Evolutionary conservation across 2,888 invertebrate species (phyloP), one percentile per base, ranked within the genome.

Genomic region (Drosophila merina): DNA sequence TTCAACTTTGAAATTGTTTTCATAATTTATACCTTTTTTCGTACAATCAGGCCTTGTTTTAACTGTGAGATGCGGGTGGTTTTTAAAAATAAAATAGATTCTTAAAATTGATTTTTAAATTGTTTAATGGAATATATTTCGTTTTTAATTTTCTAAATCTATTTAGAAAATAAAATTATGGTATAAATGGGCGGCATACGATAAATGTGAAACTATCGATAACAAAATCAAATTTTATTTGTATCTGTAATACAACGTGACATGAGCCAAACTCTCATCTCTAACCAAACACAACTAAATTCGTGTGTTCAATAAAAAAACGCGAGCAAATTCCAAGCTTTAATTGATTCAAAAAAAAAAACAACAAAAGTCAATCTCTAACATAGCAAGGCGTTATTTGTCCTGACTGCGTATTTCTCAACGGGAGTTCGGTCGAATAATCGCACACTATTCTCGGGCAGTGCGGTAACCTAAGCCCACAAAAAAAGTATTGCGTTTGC

Each of bases 401-500:
- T 4, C n/a, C n/a, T 36, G 36, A 12, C 12, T 36, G 36, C 12
- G n/a, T 12, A 36, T n/a, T n/a, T n/a, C n/a, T 36, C 5, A 0
- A 36, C n/a, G 36, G 5, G 20, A 42, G 20, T 42, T 14, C 8
- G 8, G 8, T 33, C 56, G 56, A 58, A 5, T 58, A 56, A 26
- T 45, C 25, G 42, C 30, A 55, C 25, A 47, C 36, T n/a, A 26
- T 49, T 49, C 20, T 50, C 9, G 42, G 42, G 30, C 42, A 10
- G 40, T 59, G 31, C 60, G 52, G 52, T 64, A 51, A 45, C 64
- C 8, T 38, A 9, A 12, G 36, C 36, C 36, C 36, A 36, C 62
- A 63, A 67, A 67, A 68, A 67, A 67, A 56, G 66, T 67, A 49
- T 67, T 68, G 48, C 44, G 66, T 67, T 64, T 28, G 28, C 28